Percentiles rank a stretch among this genome's conserved stretches.
Conservation (phyloP, 1,140 invertebrate genomes). For the Hylaeus volcanicus region DNA sequence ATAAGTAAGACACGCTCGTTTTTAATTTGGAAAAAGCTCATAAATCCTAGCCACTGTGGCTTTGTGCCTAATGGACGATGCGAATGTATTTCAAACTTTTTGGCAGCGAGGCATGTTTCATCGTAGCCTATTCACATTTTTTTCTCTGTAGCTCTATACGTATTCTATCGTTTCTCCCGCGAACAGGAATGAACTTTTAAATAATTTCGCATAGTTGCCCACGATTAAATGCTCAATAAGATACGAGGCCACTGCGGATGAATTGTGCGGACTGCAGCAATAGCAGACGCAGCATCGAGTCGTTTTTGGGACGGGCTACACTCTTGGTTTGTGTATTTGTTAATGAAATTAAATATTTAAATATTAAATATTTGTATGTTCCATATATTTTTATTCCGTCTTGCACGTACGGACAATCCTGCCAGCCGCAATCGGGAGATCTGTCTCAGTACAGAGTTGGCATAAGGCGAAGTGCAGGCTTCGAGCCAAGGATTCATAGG, state of each 20-base stretch:
- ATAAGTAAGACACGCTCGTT: too few species aligned
- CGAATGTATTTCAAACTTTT: background rate
- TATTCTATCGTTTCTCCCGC: background rate
- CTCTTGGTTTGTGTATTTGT: too few species aligned
- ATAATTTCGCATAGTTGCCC: background rate
- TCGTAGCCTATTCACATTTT: background rate
- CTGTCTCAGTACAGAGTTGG: background rate
- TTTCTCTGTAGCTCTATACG: background rate
- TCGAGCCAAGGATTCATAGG: background rate
- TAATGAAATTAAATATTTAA: too few species aligned
- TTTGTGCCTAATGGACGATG: background rate
- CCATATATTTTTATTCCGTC: background rate
- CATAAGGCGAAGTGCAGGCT: slow-evolving; percentile 7
- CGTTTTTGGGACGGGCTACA: background rate
- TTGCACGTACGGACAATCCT: background rate
- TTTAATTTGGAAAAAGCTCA: too few species aligned
- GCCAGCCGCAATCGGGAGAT: too few species aligned
- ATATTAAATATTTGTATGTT: background rate
- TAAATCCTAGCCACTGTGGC: background rate
- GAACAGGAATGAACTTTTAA: background rate
- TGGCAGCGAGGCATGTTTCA: background rate
- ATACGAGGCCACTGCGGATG: slow-evolving; percentile 31
- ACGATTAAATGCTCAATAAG: slow-evolving; percentile 9
- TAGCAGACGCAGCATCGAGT: background rate
- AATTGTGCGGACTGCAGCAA: slow-evolving; percentile 12